phyloP scores from a whole-genome alignment of 2,888 invertebrate genomes.

The Onchidella celtica region DNA sequence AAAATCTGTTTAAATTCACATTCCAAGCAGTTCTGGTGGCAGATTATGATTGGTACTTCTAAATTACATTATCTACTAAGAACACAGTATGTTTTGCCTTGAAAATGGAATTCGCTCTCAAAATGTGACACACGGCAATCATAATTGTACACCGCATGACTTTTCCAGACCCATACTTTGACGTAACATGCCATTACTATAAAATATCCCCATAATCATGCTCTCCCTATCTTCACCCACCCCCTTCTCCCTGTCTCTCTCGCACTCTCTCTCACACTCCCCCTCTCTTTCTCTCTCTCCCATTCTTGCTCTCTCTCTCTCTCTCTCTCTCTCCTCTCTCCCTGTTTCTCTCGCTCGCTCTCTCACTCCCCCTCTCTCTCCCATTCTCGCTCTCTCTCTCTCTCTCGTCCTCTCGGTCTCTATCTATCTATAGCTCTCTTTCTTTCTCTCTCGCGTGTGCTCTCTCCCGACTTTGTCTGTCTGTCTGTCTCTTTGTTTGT shows the following conservation, averaged over 20 bases:
- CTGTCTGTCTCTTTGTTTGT: slow-evolving; percentile 28
- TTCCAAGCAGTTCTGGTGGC: too few relatives aligned
- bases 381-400: slow-evolving; percentile 15
- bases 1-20: too few relatives aligned
- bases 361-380: slow-evolving; percentile 13
- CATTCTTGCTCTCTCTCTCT: slow-evolving; percentile 35
- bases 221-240: slow-evolving; percentile 9
- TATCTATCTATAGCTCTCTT: not conserved
- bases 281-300: slow-evolving; percentile 32
- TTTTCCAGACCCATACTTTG: too few relatives aligned
- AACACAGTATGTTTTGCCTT: too few relatives aligned
- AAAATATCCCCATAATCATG: slow-evolving; percentile 11
- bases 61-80: too few relatives aligned
- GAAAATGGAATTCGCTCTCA: too few relatives aligned
- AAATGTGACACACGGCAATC: too few relatives aligned
- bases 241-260: slow-evolving; percentile 27
- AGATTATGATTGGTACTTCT: too few relatives aligned
- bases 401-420: slow-evolving; percentile 20
- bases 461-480: slow-evolving; percentile 22
- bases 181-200: too few relatives aligned
- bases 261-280: slow-evolving; percentile 12
- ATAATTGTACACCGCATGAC: too few relatives aligned
- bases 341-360: slow-evolving; percentile 20
- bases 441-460: slow-evolving; percentile 29
- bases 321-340: slow-evolving; percentile 35